These are phyloP conservation scores for Myiozetetes cayanensis DNA, from an alignment of 2,113 vertebrate species.

Conservation along the genomic window DNA sequence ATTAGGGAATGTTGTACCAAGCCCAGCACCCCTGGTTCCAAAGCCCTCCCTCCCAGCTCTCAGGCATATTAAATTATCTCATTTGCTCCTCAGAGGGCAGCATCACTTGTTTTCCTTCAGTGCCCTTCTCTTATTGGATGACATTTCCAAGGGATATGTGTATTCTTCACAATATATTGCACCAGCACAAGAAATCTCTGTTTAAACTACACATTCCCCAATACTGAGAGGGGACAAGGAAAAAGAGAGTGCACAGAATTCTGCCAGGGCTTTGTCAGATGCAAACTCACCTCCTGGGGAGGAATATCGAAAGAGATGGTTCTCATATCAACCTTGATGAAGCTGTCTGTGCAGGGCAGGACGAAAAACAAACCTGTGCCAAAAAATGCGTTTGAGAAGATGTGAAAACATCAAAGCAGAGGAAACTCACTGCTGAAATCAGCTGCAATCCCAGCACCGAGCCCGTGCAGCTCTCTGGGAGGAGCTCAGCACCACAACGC, in stretches of 20 bases:
- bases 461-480: neutral
- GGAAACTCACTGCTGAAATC: neutral
- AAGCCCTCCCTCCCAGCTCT: neutral
- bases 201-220: neutral
- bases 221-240: neutral
- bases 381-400: neutral
- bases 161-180: neutral
- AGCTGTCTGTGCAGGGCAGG: conserved; percentile 94
- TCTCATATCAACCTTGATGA: conserved; percentile 97
- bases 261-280: neutral
- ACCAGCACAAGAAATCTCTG: neutral
- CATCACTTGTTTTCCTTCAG: neutral
- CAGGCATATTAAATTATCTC: neutral
- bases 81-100: neutral
- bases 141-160: neutral
- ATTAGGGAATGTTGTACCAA: neutral
- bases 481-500: neutral
- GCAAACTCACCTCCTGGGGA: conserved; percentile 87
- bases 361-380: conserved; percentile 91
- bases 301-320: conserved; percentile 96
- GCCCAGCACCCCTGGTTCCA: neutral
- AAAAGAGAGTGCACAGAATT: neutral
- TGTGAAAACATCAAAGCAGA: neutral
- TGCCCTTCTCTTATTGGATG: neutral
- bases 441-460: neutral